Evolutionary conservation across 2,888 invertebrate species (phyloP).

Genomic region (Aricia artaxerxes): DNA sequence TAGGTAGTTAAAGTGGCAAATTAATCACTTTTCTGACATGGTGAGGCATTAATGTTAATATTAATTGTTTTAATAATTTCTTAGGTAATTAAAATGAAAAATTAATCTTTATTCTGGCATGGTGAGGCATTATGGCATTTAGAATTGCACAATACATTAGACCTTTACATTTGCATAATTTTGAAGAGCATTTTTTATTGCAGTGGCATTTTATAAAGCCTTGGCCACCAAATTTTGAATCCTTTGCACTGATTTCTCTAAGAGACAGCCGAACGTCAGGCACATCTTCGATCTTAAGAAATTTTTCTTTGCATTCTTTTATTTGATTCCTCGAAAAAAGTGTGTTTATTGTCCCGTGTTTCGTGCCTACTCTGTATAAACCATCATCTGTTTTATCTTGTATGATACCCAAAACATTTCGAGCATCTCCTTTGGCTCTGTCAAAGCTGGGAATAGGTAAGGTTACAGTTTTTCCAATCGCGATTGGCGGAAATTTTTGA

Average conservation of each 20-base stretch:
- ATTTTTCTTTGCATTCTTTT: slow-evolving; percentile 25
- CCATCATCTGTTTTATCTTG: background rate
- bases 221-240: slow-evolving; percentile 20
- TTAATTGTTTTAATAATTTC: too few species aligned
- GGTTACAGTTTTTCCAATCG: slow-evolving; percentile 13
- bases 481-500: background rate
- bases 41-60: too few species aligned
- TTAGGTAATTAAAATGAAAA: slow-evolving; percentile 13
- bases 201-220: background rate
- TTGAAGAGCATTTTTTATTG: slow-evolving; percentile 23
- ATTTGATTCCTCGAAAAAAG: slow-evolving; percentile 30
- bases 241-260: slow-evolving; percentile 20
- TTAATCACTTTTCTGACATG: background rate
- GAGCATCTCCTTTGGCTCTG: slow-evolving; percentile 20
- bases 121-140: slow-evolving; percentile 16
- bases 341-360: slow-evolving; percentile 20
- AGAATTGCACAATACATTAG: slow-evolving; percentile 20
- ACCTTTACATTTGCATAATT: slow-evolving; percentile 3
- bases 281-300: slow-evolving; percentile 21
- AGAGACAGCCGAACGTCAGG: background rate
- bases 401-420: slow-evolving; percentile 18
- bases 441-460: slow-evolving; percentile 13
- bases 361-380: slow-evolving; percentile 24
- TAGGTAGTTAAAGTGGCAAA: background rate
- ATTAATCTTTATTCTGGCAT: slow-evolving; percentile 20